These are phyloP conservation scores for Mus minutoides DNA, from an alignment of 2,797 vertebrate genomes.

Conservation along the genomic window DNA sequence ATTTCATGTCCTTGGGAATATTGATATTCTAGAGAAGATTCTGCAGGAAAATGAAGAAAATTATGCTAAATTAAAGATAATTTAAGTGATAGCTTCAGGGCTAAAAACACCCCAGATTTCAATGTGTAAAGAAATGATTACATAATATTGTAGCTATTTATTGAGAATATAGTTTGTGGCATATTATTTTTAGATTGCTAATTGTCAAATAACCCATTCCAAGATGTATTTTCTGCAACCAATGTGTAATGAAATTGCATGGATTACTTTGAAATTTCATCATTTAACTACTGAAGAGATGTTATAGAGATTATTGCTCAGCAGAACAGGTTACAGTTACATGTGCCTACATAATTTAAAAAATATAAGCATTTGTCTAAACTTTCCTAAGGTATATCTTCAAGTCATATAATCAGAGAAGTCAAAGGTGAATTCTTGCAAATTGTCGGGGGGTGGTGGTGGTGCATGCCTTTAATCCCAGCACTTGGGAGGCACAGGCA, in stretches of 20 bases:
- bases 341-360: slow-evolving; percentile 16
- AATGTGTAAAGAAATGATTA: slow-evolving; percentile 51
- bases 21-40: slow-evolving; percentile 58
- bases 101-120: neutral
- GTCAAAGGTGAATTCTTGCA: neutral
- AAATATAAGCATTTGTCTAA: neutral
- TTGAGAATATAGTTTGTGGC: neutral
- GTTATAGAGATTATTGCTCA: neutral
- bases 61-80: slow-evolving; percentile 41
- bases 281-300: neutral
- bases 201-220: neutral
- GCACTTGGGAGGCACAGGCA: no score
- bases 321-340: neutral
- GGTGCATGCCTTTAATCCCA: no score
- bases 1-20: slow-evolving; percentile 69
- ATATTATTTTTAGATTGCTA: slow-evolving; percentile 9
- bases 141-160: slow-evolving; percentile 29
- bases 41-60: slow-evolving; percentile 69
- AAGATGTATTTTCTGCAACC: neutral
- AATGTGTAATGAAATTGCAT: neutral
- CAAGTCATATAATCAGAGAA: slow-evolving; percentile 5
- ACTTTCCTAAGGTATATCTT: neutral
- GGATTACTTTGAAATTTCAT: neutral
- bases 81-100: neutral
- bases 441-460: no score